Percentiles rank a stretch among this genome's conserved stretches.
Conservation (phyloP, 2,113 vertebrate species). For the Campylorhamphus procurvoides region DNA sequence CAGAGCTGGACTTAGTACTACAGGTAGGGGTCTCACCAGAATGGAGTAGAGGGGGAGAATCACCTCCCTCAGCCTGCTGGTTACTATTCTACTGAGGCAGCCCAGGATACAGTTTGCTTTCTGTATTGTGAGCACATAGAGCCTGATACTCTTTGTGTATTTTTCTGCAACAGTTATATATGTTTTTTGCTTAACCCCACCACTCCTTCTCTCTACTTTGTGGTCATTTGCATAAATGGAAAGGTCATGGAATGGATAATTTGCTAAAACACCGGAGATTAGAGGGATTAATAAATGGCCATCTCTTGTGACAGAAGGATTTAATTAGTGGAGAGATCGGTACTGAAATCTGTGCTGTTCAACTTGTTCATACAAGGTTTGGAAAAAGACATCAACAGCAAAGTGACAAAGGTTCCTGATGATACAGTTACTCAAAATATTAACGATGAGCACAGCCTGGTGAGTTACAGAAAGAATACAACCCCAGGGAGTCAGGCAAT, state of each 20-base stretch:
- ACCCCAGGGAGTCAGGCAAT: not conserved
- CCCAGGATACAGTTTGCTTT: not conserved
- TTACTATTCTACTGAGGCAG: not conserved
- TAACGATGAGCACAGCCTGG: not conserved
- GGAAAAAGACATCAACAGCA: not conserved
- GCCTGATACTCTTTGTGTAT: not conserved
- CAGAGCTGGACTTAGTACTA: not conserved
- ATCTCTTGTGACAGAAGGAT: not conserved
- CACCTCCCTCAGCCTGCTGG: not conserved
- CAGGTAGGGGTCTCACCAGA: not conserved
- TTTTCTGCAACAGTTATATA: not conserved
- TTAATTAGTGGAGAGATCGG: not conserved
- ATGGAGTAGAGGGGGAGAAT: accelerated
- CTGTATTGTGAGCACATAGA: not conserved
- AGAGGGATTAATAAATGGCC: not conserved
- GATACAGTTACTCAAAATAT: not conserved
- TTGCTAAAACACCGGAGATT: not conserved
- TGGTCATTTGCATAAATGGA: not conserved
- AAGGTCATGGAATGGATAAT: not conserved
- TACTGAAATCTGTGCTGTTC: not conserved
- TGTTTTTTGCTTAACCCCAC: not conserved
- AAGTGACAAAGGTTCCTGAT: not conserved
- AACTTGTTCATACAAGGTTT: not conserved
- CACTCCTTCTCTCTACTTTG: not conserved
- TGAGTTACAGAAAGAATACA: not conserved